A percentile compares a stretch with the other conserved stretches of the same genome.
phyloP scores from a whole-genome alignment of 2,797 vertebrate genomes.

The Spinibarbus caldwelli region DNA sequence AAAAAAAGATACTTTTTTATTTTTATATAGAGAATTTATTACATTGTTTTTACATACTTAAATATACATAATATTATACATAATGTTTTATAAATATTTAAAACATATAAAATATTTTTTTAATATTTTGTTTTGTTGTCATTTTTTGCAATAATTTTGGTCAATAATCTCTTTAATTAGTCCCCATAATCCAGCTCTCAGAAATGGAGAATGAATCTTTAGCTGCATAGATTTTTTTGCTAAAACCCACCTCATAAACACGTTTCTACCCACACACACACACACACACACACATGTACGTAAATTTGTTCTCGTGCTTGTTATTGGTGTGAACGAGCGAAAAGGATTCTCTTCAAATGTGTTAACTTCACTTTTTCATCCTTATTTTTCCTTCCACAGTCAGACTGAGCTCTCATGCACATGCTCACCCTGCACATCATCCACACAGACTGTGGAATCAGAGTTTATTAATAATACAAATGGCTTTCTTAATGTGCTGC shows the following conservation, averaged over 20 bases:
- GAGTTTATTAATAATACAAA: constrained; percentile 32
- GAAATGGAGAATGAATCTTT: constrained; percentile 9
- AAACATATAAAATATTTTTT: neutral
- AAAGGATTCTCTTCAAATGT: constrained; percentile 53
- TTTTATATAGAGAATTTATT: no score
- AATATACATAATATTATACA: neutral
- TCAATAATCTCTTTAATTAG: neutral
- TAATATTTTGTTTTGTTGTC: neutral
- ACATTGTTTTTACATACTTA: neutral
- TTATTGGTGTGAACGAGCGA: constrained; percentile 38
- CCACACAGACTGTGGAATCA: neutral
- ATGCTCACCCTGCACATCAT: neutral
- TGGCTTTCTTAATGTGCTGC: constrained; percentile 17
- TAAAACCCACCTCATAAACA: neutral
- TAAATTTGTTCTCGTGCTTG: constrained; percentile 30
- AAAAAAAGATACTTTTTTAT: no score
- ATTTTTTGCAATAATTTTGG: neutral
- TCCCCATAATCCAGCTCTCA: neutral
- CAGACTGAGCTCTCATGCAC: neutral
- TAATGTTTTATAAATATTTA: neutral
- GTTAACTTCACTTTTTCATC: constrained; percentile 61
- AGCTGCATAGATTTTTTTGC: neutral
- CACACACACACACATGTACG: neutral
- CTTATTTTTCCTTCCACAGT: neutral
- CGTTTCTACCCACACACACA: neutral